phyloP scores from a whole-genome alignment of 92 coral and sea anemone species.

The Heliopora coerulea region DNA sequence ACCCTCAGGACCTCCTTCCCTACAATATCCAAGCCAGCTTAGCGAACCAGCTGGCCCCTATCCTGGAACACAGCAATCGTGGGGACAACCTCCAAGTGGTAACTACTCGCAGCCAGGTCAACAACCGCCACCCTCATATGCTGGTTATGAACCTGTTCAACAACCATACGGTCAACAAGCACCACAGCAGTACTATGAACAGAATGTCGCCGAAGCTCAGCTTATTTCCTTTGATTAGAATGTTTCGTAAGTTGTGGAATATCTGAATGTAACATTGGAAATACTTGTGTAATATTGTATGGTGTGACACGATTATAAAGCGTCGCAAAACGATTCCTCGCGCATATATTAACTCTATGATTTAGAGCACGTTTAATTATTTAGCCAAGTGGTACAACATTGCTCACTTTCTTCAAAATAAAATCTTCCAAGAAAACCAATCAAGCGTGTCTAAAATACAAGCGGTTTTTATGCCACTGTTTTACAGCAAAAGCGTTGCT shows the following conservation, averaged over 20 bases:
- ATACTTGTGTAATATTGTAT: no score
- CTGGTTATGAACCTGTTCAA: constrained; percentile 41
- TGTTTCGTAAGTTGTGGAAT: not conserved
- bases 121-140: constrained; percentile 31
- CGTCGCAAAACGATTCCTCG: no score
- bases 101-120: constrained; percentile 30
- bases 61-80: constrained; percentile 24
- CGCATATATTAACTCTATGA: no score
- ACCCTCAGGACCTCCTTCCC: constrained; percentile 7
- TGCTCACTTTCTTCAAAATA: no score
- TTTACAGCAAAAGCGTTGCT: no score
- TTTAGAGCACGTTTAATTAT: no score
- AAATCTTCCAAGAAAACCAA: no score
- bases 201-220: constrained; percentile 79
- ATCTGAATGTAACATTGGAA: not conserved
- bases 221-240: constrained; percentile 84
- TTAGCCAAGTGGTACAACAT: no score
- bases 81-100: constrained; percentile 43
- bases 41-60: constrained; percentile 19
- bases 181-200: constrained; percentile 73
- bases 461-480: no score
- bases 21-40: constrained; percentile 22
- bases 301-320: no score
- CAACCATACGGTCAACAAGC: constrained; percentile 49
- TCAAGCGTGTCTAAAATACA: no score